These are phyloP conservation scores for Cantharis flavilabris DNA, from an alignment of 2,888 invertebrate genomes.

Conservation along the genomic window DNA sequence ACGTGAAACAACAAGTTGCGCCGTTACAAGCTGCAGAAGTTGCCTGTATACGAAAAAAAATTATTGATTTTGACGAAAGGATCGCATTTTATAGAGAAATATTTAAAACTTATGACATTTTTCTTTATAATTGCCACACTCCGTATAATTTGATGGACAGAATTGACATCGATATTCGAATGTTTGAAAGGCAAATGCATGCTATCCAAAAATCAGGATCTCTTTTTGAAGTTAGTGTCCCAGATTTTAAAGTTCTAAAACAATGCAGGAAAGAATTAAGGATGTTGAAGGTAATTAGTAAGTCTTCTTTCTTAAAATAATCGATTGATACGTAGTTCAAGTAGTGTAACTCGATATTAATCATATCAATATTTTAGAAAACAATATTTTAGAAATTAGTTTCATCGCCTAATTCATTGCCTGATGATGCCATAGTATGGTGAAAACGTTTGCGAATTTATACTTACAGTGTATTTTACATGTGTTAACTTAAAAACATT, in stretches of 20 bases:
- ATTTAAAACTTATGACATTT: conserved; percentile 79
- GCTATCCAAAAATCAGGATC: conserved; percentile 88
- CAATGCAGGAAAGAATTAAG: conserved; percentile 90
- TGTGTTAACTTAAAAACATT: too few relatives aligned
- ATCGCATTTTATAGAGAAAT: conserved; percentile 86
- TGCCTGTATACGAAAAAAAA: conserved; percentile 84
- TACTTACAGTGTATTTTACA: too few relatives aligned
- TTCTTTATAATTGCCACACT: conserved; percentile 73
- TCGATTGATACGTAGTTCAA: too few relatives aligned
- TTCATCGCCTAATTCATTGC: too few relatives aligned
- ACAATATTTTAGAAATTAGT: too few relatives aligned
- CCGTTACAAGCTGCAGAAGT: conserved; percentile 95
- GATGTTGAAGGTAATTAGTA: conserved; percentile 74
- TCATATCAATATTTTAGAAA: too few relatives aligned
- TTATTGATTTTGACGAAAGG: conserved; percentile 81
- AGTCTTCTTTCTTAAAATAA: too few relatives aligned
- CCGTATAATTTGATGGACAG: conserved; percentile 79
- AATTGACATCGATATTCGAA: conserved; percentile 76
- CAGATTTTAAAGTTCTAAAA: conserved; percentile 90
- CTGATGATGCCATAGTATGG: too few relatives aligned
- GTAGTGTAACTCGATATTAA: too few relatives aligned
- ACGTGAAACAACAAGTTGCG: conserved; percentile 92
- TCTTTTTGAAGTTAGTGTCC: conserved; percentile 92
- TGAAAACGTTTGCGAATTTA: too few relatives aligned
- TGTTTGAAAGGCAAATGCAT: conserved; percentile 84